Evolutionary conservation across 1,140 invertebrate species (phyloP).

Genomic region (Drosophila melanogaster): Release_6_plus_ISO1_MT NT_033777.3:23346001-23346500

Average conservation of each 20-base stretch:
- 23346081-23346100: slow-evolving; percentile 26
- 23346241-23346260: not conserved
- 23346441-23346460: slow-evolving; percentile 16
- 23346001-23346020: slow-evolving; percentile 37
- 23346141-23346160: slow-evolving; percentile 71
- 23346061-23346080: slow-evolving; percentile 24
- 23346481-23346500: slow-evolving; percentile 70
- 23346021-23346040: slow-evolving; percentile 45
- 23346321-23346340: slow-evolving; percentile 59
- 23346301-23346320: slow-evolving; percentile 71
- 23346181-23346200: slow-evolving; percentile 29
- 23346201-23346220: slow-evolving; percentile 26
- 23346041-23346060: slow-evolving; percentile 14
- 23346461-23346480: slow-evolving; percentile 54
- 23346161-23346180: slow-evolving; percentile 54
- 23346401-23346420: slow-evolving; percentile 44
- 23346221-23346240: slow-evolving; percentile 32
- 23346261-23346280: not conserved
- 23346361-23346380: slow-evolving; percentile 18
- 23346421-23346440: not conserved
- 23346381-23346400: slow-evolving; percentile 37
- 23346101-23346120: slow-evolving; percentile 59
- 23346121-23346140: slow-evolving; percentile 42
- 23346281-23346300: not conserved
- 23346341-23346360: slow-evolving; percentile 44